A percentile compares a stretch with the other conserved stretches of the same genome.
Conservation (phyloP, 2,113 vertebrate species). For the Fregetta grallaria region DNA sequence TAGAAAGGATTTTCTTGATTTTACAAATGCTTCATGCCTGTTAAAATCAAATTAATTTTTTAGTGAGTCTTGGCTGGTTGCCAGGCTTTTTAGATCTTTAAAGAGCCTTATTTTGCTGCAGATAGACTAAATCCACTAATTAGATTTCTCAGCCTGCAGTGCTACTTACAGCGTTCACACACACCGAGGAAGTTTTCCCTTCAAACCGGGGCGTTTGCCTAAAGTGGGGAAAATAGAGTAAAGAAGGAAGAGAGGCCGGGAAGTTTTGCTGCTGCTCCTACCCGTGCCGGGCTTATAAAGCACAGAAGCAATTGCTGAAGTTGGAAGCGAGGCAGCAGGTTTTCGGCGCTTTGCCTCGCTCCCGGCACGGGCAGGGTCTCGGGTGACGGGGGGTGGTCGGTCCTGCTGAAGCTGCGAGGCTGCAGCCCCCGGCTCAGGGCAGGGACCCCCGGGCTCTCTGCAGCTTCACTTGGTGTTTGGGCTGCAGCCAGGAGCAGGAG, state of each 20-base stretch:
- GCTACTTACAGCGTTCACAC: not conserved
- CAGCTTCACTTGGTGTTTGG: not conserved
- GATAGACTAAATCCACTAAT: constrained; percentile 51
- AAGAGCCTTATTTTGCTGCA: constrained; percentile 26
- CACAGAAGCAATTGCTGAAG: not conserved
- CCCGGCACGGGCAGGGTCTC: not conserved
- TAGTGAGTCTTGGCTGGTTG: constrained; percentile 2
- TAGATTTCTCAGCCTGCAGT: constrained; percentile 33
- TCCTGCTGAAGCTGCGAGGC: not conserved
- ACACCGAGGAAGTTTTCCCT: not conserved
- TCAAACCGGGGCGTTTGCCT: not conserved
- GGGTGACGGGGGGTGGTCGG: not conserved
- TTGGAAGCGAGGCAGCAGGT: not conserved
- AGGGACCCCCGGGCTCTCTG: not conserved
- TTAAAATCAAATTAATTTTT: constrained; percentile 65
- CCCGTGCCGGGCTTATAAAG: not conserved
- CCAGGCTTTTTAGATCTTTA: constrained; percentile 28
- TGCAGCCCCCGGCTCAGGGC: not conserved
- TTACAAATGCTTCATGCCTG: constrained; percentile 10
- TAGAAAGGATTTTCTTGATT: constrained; percentile 33
- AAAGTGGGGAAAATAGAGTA: not conserved
- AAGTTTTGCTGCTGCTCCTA: not conserved
- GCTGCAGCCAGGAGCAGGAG: not conserved
- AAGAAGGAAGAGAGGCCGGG: not conserved
- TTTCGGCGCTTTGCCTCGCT: not conserved